Evolutionary conservation across 2,113 vertebrate species (phyloP).

Genomic region (Chunga burmeisteri): DNA sequence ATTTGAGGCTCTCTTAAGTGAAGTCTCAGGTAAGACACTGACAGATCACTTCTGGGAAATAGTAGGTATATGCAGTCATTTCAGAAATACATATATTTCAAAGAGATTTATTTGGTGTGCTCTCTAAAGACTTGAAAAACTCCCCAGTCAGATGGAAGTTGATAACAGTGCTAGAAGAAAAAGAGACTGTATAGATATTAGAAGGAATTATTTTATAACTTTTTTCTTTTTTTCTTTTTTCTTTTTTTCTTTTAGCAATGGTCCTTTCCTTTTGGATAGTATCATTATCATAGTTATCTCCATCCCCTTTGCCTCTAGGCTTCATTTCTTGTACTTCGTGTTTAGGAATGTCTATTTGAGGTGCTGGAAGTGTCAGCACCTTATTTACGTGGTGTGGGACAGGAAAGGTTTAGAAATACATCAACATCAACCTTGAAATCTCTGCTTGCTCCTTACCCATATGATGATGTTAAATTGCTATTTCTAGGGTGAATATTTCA

Average conservation of each 20-base stretch:
- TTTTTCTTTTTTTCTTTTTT: background rate
- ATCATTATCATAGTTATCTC: background rate
- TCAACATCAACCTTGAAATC: background rate
- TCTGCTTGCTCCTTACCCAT: background rate
- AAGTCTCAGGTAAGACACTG: background rate
- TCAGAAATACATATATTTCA: conserved; percentile 8
- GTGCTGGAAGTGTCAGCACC: background rate
- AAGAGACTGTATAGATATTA: background rate
- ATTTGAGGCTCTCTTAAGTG: background rate
- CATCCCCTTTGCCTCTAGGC: background rate
- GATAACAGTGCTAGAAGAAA: background rate
- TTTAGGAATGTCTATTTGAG: background rate
- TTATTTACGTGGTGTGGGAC: background rate
- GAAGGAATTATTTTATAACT: background rate
- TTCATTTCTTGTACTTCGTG: background rate
- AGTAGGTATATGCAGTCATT: background rate
- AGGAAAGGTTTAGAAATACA: background rate
- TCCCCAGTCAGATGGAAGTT: background rate
- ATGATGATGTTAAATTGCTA: background rate
- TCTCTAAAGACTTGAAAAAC: background rate
- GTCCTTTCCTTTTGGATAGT: background rate
- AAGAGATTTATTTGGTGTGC: background rate
- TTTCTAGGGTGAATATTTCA: background rate
- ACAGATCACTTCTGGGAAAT: background rate
- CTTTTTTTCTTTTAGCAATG: too few relatives aligned